Base-by-base conservation (phyloP, 2,113 vertebrate species). In the Raja brachyura region DNA sequence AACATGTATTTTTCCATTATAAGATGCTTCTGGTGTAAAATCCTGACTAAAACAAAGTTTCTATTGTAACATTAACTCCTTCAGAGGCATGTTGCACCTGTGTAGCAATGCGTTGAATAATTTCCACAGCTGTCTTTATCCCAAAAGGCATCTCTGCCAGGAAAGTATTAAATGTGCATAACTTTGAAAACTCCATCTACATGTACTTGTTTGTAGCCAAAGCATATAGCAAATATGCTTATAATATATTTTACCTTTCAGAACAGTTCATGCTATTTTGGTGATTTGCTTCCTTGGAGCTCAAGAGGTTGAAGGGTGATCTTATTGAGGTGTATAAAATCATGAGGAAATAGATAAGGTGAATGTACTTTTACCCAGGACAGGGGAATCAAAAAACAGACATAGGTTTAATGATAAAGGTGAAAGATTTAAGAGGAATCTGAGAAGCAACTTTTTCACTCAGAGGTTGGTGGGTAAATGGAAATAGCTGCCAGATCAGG, bases 111-210 rank as follows among this genome's bases (percentile, higher is more conserved):
- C 63, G 59, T 66, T 88, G 14, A 13, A 63, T 66, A 88, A 66
- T 66, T 88, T 88, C 81, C 83, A 63, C 59, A n/a, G 14, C 7
- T 88, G 83, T 63, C 10, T 16, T 86, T 59, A n/a, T 31, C 11
- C 83, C 83, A 63, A 88, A 63, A 28, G 83, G 59, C 59, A 31
- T 88, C 18, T 88, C 83, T 88, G 28, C 83, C 83, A 63, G 61
- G 61, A 88, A 59, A 63, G 13, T 31, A 88, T 31, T 31, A 88
- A 88, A 77, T 77, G n/a, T 77, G 83, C 16, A 63, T 14, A 63
- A 63, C 5, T 88, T 66, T 63, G 59, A 88, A 22, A 61, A 63
- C 5, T 83, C 48, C 79, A 83, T 83, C 48, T 66, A 88, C 14
- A 63, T 88, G 28, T 63, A 63, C 59, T 88, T 88, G 28, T 14